Conservation (phyloP, 2,797 vertebrate genomes). For the Ptychadena robeensis region DNA sequence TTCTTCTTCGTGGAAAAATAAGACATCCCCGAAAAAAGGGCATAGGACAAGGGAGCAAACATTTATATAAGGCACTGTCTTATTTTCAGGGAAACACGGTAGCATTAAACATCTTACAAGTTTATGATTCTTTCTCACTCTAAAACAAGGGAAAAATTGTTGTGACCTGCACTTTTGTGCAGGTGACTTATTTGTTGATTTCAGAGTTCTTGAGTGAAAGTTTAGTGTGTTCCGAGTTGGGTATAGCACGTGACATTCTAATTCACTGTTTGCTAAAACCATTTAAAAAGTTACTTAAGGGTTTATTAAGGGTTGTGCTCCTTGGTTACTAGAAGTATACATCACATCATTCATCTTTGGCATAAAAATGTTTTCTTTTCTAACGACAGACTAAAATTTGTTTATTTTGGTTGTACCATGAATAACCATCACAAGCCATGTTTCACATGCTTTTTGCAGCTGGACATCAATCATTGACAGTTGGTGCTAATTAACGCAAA, state of each 20-base stretch:
- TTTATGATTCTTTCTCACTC: no score
- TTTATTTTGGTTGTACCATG: slow-evolving; percentile 51
- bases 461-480: slow-evolving; percentile 25
- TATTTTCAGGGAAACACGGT: no score
- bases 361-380: slow-evolving; percentile 52
- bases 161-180: no score
- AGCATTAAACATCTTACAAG: no score
- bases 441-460: slow-evolving; percentile 51
- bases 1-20: no score
- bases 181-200: no score
- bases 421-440: slow-evolving; percentile 19
- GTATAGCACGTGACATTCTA: neutral
- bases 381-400: slow-evolving; percentile 27
- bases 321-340: slow-evolving; percentile 18
- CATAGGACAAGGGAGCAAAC: no score
- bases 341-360: slow-evolving; percentile 42
- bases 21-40: no score
- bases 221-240: neutral
- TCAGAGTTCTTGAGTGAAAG: no score
- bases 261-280: neutral
- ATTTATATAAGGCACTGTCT: no score
- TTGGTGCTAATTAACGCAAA: slow-evolving; percentile 39
- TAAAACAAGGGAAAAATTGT: no score
- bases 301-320: neutral
- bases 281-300: neutral